A percentile compares a stretch with the other conserved stretches of the same genome.
Conservation (phyloP, 2,113 vertebrate genomes). For the Alaudala cheleensis region DNA sequence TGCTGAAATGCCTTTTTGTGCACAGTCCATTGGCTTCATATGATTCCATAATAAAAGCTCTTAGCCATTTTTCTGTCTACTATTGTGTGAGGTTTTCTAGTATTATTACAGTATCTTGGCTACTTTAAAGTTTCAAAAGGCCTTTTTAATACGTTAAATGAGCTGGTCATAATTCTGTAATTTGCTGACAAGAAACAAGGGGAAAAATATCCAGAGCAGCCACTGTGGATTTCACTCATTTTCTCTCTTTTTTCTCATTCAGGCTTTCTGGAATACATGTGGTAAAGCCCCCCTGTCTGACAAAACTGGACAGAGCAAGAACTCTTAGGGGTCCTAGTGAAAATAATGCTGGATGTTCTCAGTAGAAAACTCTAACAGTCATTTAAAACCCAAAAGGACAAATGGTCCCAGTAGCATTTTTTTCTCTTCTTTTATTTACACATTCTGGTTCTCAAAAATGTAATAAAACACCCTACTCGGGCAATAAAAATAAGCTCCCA, state of each 20-base stretch:
- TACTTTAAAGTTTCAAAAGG: conserved; percentile 19
- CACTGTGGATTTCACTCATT: not conserved
- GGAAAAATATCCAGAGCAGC: not conserved
- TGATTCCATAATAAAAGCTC: conserved; percentile 14
- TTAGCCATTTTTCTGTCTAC: conserved; percentile 10
- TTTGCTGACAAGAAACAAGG: not conserved
- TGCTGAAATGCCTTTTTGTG: conserved; percentile 22
- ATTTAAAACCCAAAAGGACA: not conserved
- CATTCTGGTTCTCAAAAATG: not conserved
- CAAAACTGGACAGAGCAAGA: not conserved
- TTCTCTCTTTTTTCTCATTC: not conserved
- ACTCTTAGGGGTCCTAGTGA: not conserved
- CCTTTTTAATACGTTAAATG: not conserved
- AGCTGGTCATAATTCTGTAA: not conserved
- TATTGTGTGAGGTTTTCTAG: not conserved
- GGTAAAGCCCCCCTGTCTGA: not conserved
- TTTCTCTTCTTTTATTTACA: not conserved
- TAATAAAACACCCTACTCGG: not conserved
- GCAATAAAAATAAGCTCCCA: not conserved
- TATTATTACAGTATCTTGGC: not conserved
- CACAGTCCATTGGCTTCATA: not conserved
- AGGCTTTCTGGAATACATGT: not conserved
- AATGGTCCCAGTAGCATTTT: not conserved
- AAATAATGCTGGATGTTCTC: not conserved
- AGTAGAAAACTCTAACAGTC: not conserved